phyloP scores from a whole-genome alignment of 2,113 vertebrate species.

The Pollachius pollachius region DNA sequence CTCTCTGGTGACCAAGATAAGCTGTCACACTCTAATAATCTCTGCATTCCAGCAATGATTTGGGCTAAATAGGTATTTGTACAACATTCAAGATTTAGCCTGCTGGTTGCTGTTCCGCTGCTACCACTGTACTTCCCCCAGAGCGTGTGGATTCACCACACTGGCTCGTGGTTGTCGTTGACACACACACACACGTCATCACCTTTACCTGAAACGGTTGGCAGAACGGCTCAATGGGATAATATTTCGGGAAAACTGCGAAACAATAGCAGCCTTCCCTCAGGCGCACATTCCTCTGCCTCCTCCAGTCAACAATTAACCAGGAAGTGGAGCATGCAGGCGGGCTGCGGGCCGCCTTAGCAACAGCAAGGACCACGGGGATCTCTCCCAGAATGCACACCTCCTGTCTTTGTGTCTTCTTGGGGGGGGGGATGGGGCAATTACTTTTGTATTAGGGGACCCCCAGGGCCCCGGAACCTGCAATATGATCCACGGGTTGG shows the following conservation, averaged over 20 bases:
- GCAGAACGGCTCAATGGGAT: background rate
- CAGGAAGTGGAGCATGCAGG: constrained; percentile 21
- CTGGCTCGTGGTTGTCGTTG: background rate
- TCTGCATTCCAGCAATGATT: constrained; percentile 51
- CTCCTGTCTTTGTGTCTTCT: too few relatives aligned
- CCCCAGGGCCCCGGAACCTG: too few relatives aligned
- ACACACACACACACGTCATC: too few relatives aligned
- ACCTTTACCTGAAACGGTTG: too few relatives aligned
- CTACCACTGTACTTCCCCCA: background rate
- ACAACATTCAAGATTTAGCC: constrained; percentile 32
- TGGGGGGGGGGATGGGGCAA: too few relatives aligned
- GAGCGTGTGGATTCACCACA: background rate
- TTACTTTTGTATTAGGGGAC: too few relatives aligned
- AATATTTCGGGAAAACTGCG: constrained; percentile 17
- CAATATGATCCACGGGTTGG: too few relatives aligned
- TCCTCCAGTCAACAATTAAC: constrained; percentile 60
- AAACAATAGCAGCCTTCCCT: background rate
- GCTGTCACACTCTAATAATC: constrained; percentile 59
- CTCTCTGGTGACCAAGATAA: constrained; percentile 50
- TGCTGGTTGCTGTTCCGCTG: background rate
- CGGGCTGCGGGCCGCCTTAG: background rate
- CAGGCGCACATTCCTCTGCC: constrained; percentile 23
- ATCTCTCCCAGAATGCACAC: too few relatives aligned
- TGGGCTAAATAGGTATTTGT: constrained; percentile 44
- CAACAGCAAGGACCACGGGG: constrained; percentile 16